Percentiles rank a stretch among this genome's conserved stretches.
These are phyloP conservation scores for Gallirallus australis DNA, from an alignment of 2,797 vertebrate species.

Conservation along the genomic window DNA sequence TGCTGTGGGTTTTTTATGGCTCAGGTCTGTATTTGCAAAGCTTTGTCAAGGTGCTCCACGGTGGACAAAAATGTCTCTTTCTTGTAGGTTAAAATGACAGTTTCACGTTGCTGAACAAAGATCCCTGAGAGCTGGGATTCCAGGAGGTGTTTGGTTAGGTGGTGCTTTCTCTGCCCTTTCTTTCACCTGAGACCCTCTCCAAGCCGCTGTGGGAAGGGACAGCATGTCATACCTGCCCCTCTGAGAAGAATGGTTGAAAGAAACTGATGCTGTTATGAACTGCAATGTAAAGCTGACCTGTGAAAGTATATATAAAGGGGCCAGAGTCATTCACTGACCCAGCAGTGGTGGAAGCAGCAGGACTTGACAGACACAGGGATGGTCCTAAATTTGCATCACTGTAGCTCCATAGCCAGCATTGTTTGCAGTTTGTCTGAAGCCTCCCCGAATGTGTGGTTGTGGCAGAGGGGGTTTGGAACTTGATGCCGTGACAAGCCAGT, in stretches of 20 bases:
- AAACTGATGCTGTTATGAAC: conserved; percentile 9
- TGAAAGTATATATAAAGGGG: not conserved
- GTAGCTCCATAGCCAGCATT: not conserved
- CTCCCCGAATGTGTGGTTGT: not conserved
- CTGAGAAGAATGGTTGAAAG: not conserved
- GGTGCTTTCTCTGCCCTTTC: not conserved
- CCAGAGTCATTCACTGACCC: not conserved
- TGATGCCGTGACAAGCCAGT: too few relatives aligned
- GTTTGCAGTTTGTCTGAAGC: not conserved
- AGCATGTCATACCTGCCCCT: not conserved
- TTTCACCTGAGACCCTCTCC: not conserved
- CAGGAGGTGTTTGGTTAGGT: not conserved
- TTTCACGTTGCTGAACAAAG: not conserved
- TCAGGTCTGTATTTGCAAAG: not conserved
- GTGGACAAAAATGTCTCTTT: not conserved
- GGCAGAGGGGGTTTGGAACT: not conserved
- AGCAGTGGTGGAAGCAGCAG: not conserved
- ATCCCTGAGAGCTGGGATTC: not conserved
- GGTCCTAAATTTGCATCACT: not conserved
- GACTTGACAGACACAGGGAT: not conserved
- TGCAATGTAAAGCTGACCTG: not conserved
- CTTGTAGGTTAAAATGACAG: not conserved
- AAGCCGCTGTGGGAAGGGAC: not conserved
- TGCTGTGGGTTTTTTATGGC: not conserved
- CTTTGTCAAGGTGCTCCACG: rapidly evolving